Evolutionary conservation across 2,888 invertebrate species (phyloP).

Genomic region (Mesorhabditis sp.): DNA sequence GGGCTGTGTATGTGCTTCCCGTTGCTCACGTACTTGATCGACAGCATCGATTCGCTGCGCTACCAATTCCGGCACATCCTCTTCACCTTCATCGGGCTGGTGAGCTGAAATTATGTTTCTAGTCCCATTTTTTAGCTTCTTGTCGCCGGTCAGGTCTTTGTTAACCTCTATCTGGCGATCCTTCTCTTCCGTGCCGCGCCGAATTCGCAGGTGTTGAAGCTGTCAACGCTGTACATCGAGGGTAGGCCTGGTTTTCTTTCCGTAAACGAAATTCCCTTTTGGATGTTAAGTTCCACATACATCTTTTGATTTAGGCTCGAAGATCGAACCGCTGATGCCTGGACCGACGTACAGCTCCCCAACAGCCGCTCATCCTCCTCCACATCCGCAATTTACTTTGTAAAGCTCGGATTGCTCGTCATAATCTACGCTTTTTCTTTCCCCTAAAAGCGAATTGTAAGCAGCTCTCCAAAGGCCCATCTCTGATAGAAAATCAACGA

Average conservation of each 20-base stretch:
- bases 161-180: slow-evolving; percentile 27
- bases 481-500: no score
- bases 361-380: not conserved
- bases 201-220: slow-evolving; percentile 28
- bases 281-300: no score
- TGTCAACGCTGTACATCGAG: slow-evolving; percentile 29
- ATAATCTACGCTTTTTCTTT: no score
- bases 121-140: slow-evolving; percentile 15
- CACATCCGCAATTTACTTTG: not conserved
- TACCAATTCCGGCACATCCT: slow-evolving; percentile 28
- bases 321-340: not conserved
- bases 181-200: slow-evolving; percentile 39
- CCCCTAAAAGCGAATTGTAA: no score
- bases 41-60: slow-evolving; percentile 36
- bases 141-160: slow-evolving; percentile 21
- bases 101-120: slow-evolving; percentile 14
- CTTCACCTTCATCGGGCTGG: slow-evolving; percentile 28
- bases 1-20: slow-evolving; percentile 25
- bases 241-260: slow-evolving; percentile 13
- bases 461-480: no score
- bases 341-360: not conserved
- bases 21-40: slow-evolving; percentile 29
- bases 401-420: not conserved
- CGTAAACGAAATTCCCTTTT: not conserved
- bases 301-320: not conserved